Percentiles rank a stretch among this genome's conserved stretches.
phyloP scores from a whole-genome alignment of 2,888 invertebrate genomes.

The Anaspis maculata region DNA sequence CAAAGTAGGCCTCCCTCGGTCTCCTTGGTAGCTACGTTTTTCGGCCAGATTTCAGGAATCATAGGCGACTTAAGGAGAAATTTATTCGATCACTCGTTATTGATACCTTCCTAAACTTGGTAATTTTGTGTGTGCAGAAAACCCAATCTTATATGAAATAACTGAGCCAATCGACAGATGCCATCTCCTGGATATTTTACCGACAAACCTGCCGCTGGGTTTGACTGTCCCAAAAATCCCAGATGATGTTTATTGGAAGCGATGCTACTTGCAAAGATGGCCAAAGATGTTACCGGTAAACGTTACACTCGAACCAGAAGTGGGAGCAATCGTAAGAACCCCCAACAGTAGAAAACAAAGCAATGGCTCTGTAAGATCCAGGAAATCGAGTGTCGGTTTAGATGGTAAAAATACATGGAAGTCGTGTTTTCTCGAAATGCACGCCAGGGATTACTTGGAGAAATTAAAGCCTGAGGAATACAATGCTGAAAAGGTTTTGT shows the following conservation, averaged over 20 bases:
- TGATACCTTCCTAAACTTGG: too few species aligned
- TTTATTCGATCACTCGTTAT: too few species aligned
- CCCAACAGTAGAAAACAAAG: conserved; percentile 5
- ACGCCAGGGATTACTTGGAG: conserved; percentile 33
- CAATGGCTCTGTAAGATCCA: not conserved
- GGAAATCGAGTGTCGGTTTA: not conserved
- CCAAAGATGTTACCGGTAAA: conserved; percentile 23
- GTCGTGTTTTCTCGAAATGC: conserved; percentile 32
- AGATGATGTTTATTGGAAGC: conserved; percentile 34
- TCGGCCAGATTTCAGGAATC: too few species aligned
- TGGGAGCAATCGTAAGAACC: not conserved
- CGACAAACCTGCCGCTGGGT: conserved; percentile 28
- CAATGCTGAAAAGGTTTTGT: conserved; percentile 29
- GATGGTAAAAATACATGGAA: conserved; percentile 28
- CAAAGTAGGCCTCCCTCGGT: too few species aligned
- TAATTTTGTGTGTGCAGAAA: too few species aligned
- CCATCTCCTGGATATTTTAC: conserved; percentile 28
- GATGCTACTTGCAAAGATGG: conserved; percentile 31
- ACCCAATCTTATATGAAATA: conserved; percentile 28
- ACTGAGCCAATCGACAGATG: conserved; percentile 25
- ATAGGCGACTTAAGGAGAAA: too few species aligned
- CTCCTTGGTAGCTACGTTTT: too few species aligned
- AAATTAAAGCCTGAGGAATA: conserved; percentile 34
- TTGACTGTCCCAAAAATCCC: conserved; percentile 29
- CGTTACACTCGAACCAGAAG: conserved; percentile 3